Conservation (phyloP, 2,888 invertebrate species). For the Drosophila sordidula region DNA sequence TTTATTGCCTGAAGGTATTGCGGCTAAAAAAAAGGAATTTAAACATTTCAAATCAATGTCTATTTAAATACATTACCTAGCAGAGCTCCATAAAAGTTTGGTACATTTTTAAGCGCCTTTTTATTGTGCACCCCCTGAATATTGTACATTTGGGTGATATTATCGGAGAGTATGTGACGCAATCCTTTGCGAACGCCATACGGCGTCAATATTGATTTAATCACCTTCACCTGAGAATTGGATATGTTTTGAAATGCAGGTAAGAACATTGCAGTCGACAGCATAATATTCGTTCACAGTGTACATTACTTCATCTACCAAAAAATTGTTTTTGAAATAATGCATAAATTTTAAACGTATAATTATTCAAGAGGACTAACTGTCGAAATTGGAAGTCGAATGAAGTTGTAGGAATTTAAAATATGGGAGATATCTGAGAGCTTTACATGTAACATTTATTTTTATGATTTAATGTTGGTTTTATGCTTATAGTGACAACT, state of each 20-base stretch:
- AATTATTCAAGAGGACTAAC: background rate
- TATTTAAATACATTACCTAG: background rate
- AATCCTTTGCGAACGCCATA: background rate
- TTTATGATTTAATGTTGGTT: no score
- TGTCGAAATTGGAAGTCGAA: no score
- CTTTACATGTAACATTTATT: no score
- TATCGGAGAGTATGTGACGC: background rate
- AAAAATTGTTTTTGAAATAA: no score
- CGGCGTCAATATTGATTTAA: background rate
- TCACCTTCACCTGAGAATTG: background rate
- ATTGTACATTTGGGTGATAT: background rate
- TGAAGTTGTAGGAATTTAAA: no score
- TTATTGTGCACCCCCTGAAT: background rate
- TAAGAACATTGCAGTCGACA: no score
- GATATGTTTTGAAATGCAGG: no score
- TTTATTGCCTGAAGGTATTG: background rate
- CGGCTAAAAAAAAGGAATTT: background rate
- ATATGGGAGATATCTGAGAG: no score
- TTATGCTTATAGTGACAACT: no score
- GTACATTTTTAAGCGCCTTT: background rate
- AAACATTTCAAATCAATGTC: background rate
- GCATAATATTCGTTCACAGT: no score
- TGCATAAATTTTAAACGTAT: no score
- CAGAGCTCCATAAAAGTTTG: background rate
- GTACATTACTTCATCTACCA: no score